Base-by-base conservation (phyloP, 2,888 invertebrate species). In the Troglohyphantes excavatus region DNA sequence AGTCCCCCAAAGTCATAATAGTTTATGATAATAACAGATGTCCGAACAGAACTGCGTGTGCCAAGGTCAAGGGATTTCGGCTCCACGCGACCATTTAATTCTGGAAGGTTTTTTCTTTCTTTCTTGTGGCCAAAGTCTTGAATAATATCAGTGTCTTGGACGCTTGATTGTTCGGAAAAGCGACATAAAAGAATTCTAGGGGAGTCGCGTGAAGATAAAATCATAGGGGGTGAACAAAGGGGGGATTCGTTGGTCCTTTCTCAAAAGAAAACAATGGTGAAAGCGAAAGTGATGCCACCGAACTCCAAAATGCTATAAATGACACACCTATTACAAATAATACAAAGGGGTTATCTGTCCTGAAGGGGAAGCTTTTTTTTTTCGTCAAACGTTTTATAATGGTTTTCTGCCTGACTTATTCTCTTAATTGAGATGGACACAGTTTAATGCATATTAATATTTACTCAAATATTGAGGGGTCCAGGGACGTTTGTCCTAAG, bases 41-140 rank as follows among this genome's bases (percentile, higher is more conserved):
- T 29, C 26, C 70, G 23, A 17, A n/a, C 5, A 5, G 9, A n/a
- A 23, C 17, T 53, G 84, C 75, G 83, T 83, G 84, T 43, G 72
- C 63, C 84, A 84, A 84, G 84, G 84, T 84, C 75, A 75, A 26
- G 0, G 53, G 84, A 23, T 84, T 75, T 75, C 61, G 2, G 61
- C 23, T 70, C 70, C 82, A 82, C 78, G 81, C 81, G 39, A 53
- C 21, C 19, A 53, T 53, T 53, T 53, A 53, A 53, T 53, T 53
- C 53, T n/a, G 6, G 13, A 53, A 17, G 3, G 9, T 3, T 9
- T 33, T 33, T 33, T 33, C 53, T 2, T 43, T 46, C 29, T 21
- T 75, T 19, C 6, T 17, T 75, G 78, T 65, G 65, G 65, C 29
- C 17, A 78, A 63, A 78, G 23, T 23, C 65, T n/a, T 78, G 65